Evolutionary conservation across 2,113 vertebrate species (phyloP).

Genomic region (Lipotes vexillifer): DNA sequence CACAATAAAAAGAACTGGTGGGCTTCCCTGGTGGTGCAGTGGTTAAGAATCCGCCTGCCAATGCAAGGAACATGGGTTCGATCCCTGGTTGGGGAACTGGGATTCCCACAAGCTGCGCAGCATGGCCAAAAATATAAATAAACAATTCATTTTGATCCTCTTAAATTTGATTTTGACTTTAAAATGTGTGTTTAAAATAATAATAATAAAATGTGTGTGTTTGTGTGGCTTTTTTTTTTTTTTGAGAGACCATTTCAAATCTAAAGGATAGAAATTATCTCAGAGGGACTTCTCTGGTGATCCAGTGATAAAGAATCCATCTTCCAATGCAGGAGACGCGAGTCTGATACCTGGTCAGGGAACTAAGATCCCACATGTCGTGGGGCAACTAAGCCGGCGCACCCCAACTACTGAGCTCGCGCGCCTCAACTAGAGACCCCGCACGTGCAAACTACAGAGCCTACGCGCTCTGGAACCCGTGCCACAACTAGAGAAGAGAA

Average conservation of each 20-base stretch:
- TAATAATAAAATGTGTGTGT: neutral
- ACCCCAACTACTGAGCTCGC: too few relatives aligned
- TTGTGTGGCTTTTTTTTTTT: too few relatives aligned
- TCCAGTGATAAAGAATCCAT: too few relatives aligned
- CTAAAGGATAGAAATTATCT: neutral
- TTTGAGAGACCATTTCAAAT: neutral
- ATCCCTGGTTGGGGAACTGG: neutral
- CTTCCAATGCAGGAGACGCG: too few relatives aligned
- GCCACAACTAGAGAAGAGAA: too few relatives aligned
- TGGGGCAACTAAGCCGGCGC: too few relatives aligned
- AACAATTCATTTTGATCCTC: neutral
- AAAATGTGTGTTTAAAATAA: neutral
- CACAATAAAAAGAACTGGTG: neutral
- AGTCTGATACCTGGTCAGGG: too few relatives aligned
- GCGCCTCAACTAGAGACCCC: too few relatives aligned
- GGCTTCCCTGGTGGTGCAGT: neutral
- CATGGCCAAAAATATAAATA: neutral
- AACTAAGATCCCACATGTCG: too few relatives aligned
- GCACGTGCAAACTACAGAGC: too few relatives aligned
- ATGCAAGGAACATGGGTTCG: neutral
- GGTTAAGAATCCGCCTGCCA: neutral
- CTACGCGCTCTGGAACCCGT: too few relatives aligned
- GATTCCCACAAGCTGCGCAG: neutral
- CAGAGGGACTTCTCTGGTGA: neutral
- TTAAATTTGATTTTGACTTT: neutral